Percentiles rank a stretch among this genome's conserved stretches.
phyloP scores from a whole-genome alignment of 2,113 vertebrate species.

The Cheilinus undulatus region DNA sequence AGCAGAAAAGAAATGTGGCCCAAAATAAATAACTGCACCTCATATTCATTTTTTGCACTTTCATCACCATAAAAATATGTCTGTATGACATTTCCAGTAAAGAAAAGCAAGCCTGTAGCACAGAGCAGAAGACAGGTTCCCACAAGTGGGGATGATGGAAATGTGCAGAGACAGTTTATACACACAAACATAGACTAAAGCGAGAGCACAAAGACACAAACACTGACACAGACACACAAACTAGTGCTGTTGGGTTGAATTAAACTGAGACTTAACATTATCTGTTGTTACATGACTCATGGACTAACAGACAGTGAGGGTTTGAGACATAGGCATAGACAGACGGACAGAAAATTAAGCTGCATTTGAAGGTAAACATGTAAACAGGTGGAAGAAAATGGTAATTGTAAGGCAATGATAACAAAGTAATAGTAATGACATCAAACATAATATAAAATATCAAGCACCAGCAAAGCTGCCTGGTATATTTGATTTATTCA shows the following conservation, averaged over 20 bases:
- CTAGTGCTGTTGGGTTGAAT: slow-evolving; percentile 19
- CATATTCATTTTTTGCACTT: not conserved
- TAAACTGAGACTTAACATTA: slow-evolving; percentile 28
- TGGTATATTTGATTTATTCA: not conserved
- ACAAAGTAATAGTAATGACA: slow-evolving; percentile 7
- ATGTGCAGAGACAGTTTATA: slow-evolving; percentile 60
- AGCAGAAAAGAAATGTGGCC: not conserved
- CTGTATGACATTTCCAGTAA: slow-evolving; percentile 16
- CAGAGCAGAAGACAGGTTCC: slow-evolving; percentile 37
- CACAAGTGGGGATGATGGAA: slow-evolving; percentile 59
- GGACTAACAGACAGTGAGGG: slow-evolving; percentile 18
- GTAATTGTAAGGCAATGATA: not conserved
- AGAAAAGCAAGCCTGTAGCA: slow-evolving; percentile 28
- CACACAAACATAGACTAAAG: not conserved
- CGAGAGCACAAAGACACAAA: slow-evolving; percentile 13
- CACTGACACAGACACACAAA: slow-evolving; percentile 23
- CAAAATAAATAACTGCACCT: not conserved
- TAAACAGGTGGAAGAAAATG: not conserved
- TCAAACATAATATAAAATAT: not conserved
- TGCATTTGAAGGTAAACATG: slow-evolving; percentile 15
- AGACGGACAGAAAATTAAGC: slow-evolving; percentile 22
- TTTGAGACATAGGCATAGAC: slow-evolving; percentile 23
- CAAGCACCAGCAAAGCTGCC: not conserved
- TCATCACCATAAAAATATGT: not conserved
- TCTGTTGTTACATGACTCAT: slow-evolving; percentile 42